Conservation (phyloP, 2,888 invertebrate species). For the Sabatieria punctata region DNA sequence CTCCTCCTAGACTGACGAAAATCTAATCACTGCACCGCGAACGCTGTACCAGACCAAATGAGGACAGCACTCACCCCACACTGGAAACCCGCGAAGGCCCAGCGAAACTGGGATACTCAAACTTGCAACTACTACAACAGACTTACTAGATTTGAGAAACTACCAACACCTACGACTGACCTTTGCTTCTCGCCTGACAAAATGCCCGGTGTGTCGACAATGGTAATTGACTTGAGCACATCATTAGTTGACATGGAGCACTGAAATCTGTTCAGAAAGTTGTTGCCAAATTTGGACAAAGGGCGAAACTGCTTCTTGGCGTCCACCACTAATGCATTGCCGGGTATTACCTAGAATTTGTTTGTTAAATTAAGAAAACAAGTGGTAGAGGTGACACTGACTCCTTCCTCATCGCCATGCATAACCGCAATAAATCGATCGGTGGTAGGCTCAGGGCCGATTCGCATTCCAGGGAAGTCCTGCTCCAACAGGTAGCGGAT, state of each 20-base stretch:
- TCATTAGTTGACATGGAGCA: slow-evolving; percentile 76
- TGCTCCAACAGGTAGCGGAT: slow-evolving; percentile 67
- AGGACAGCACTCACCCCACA: no score
- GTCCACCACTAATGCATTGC: slow-evolving; percentile 94
- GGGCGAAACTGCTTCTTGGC: slow-evolving; percentile 90
- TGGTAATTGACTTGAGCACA: slow-evolving; percentile 80
- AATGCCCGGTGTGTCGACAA: slow-evolving; percentile 81
- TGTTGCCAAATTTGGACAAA: slow-evolving; percentile 89
- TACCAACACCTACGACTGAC: no score
- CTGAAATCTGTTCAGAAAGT: slow-evolving; percentile 89
- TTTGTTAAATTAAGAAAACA: background rate
- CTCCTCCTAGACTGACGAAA: no score
- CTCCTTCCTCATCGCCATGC: slow-evolving; percentile 65
- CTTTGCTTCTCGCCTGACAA: slow-evolving; percentile 30
- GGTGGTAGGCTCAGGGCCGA: slow-evolving; percentile 96
- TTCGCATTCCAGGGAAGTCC: slow-evolving; percentile 92
- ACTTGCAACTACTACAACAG: no score
- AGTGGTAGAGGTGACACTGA: slow-evolving; percentile 47
- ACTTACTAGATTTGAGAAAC: no score
- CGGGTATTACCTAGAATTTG: slow-evolving; percentile 52
- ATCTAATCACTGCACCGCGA: no score
- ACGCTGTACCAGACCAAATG: no score
- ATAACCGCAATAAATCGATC: slow-evolving; percentile 95
- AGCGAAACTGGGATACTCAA: no score
- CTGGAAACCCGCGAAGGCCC: no score